A percentile compares a stretch with the other conserved stretches of the same genome.
These are phyloP conservation scores for Otolemur garnettii DNA, from an alignment of 2,113 vertebrate genomes.

Conservation along the genomic window DNA sequence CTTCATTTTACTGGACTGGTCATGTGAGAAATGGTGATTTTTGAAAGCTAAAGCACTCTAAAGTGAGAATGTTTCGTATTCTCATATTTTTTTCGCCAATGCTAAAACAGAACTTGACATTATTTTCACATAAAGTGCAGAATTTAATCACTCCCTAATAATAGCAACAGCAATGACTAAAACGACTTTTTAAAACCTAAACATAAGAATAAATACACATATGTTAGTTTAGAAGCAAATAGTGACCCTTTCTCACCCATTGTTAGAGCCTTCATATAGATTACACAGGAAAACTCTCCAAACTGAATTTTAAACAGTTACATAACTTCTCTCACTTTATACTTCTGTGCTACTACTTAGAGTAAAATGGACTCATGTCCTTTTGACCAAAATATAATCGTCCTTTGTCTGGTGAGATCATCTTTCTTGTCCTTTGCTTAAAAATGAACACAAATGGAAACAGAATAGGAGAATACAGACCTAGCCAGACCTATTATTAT, in stretches of 20 bases:
- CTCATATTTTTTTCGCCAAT: neutral
- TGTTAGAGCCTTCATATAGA: neutral
- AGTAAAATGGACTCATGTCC: neutral
- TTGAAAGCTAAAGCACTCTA: slow-evolving; percentile 4
- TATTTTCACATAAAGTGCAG: neutral
- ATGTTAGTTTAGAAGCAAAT: neutral
- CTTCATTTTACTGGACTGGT: slow-evolving; percentile 27
- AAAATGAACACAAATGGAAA: neutral
- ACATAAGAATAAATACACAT: neutral
- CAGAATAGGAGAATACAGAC: neutral
- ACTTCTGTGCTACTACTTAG: neutral
- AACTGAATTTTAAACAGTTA: slow-evolving; percentile 19
- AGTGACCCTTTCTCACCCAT: neutral
- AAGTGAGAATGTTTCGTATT: neutral
- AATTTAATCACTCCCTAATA: neutral
- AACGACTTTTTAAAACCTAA: slow-evolving; percentile 18
- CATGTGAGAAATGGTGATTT: neutral
- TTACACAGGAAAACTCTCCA: neutral
- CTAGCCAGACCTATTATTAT: neutral
- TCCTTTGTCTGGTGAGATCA: neutral
- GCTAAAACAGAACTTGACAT: neutral
- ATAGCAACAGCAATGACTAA: neutral
- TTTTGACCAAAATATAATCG: neutral
- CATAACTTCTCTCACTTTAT: neutral
- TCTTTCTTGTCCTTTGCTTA: neutral